Conservation (phyloP, 2,888 invertebrate genomes). For the Dynastes hyllus region DNA sequence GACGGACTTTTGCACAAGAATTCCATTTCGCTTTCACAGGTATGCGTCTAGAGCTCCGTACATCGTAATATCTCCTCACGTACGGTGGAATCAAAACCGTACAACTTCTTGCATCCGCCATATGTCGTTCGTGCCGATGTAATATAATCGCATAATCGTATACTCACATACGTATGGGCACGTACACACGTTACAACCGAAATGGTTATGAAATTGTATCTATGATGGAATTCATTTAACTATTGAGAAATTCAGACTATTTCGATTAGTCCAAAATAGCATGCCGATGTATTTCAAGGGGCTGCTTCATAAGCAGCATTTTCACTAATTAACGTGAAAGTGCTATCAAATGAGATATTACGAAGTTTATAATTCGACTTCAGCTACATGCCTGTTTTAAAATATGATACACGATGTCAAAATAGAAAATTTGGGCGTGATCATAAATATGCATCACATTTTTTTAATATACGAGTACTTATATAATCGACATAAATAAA, state of each 20-base stretch:
- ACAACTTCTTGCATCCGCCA: conserved; percentile 1
- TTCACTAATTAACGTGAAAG: conserved; percentile 29
- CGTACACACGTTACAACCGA: not conserved
- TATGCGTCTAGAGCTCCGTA: not conserved
- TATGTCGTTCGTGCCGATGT: conserved; percentile 3
- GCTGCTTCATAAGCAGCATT: not conserved
- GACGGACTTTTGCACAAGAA: conserved; percentile 35
- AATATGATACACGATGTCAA: not conserved
- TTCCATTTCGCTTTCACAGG: conserved; percentile 42
- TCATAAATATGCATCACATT: not conserved
- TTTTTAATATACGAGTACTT: not conserved
- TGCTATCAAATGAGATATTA: conserved; percentile 3
- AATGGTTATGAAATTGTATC: not conserved
- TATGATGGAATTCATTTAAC: not conserved
- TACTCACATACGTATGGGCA: not conserved
- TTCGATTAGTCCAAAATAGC: conserved; percentile 2
- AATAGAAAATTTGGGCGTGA: conserved; percentile 25
- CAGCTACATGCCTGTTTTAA: not conserved
- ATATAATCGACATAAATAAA: conserved; percentile 12
- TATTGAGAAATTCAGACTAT: not conserved
- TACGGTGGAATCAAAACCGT: not conserved
- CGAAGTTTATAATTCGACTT: not conserved
- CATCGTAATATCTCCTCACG: conserved; percentile 13
- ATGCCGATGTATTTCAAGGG: not conserved
- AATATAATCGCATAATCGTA: not conserved